A percentile compares a stretch with the other conserved stretches of the same genome.
These are phyloP conservation scores for Phacellophora camtschatica DNA, from an alignment of 30 jellyfish, hydroid and myxozoan genomes.

Conservation along the genomic window DNA sequence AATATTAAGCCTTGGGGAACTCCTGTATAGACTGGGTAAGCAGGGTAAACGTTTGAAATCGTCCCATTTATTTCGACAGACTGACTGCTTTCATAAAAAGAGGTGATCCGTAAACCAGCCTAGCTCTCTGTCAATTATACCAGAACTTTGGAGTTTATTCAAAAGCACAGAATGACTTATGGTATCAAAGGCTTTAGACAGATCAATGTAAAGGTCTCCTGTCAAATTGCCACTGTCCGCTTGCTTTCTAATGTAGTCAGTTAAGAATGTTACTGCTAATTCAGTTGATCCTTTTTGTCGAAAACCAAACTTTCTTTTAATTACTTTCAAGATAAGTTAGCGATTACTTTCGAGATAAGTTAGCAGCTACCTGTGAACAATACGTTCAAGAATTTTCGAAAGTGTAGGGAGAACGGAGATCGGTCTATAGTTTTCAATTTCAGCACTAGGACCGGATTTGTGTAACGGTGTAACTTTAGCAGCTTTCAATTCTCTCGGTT, in stretches of 20 bases:
- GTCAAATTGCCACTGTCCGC: too few species aligned
- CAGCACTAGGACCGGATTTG: slow-evolving; percentile 54
- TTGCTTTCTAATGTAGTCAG: too few species aligned
- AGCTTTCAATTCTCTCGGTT: slow-evolving; percentile 70
- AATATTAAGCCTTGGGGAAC: background rate
- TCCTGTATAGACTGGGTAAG: background rate
- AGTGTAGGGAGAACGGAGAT: slow-evolving; percentile 60
- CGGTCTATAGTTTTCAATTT: slow-evolving; percentile 62
- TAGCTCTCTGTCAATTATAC: too few species aligned
- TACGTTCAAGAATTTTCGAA: slow-evolving; percentile 40
- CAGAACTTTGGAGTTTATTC: too few species aligned
- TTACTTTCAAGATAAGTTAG: slow-evolving; percentile 37
- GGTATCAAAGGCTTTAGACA: too few species aligned
- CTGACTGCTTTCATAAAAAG: slow-evolving; percentile 14
- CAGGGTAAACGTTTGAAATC: slow-evolving; percentile 20
- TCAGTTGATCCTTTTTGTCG: slow-evolving; percentile 32
- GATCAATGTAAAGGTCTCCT: too few species aligned
- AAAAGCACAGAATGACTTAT: too few species aligned
- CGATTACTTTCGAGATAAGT: too few species aligned
- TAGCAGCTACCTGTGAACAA: slow-evolving; percentile 71
- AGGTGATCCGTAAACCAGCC: slow-evolving; percentile 46
- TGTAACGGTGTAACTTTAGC: slow-evolving; percentile 66
- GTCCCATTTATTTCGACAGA: slow-evolving; percentile 47
- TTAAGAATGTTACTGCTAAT: too few species aligned
- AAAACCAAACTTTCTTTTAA: slow-evolving; percentile 36